These are phyloP conservation scores for Subacronicta megacephala DNA, from an alignment of 2,888 invertebrate genomes.

Conservation along the genomic window DNA sequence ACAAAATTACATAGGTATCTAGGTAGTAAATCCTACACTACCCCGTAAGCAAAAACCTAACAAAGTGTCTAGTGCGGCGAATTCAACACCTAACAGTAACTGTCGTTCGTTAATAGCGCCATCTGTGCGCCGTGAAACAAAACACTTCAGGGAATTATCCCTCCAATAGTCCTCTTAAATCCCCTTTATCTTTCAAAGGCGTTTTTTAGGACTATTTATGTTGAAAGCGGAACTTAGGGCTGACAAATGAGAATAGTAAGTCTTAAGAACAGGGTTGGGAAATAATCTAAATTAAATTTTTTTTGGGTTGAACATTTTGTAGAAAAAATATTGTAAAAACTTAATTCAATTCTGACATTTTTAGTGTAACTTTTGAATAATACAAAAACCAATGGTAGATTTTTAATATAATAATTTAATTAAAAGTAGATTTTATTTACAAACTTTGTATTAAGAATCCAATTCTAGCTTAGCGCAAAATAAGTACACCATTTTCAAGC, in stretches of 20 bases:
- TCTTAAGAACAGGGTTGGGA: too few relatives aligned
- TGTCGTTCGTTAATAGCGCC: conserved; percentile 28
- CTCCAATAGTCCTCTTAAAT: conserved; percentile 13
- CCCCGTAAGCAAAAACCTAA: conserved; percentile 29
- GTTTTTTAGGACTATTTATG: conserved; percentile 37
- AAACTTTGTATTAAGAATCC: neutral
- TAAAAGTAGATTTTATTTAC: too few relatives aligned
- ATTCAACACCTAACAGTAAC: conserved; percentile 19
- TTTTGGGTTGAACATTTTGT: too few relatives aligned
- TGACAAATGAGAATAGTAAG: neutral
- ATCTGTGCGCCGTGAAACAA: conserved; percentile 38
- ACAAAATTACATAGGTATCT: neutral
- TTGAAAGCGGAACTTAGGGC: conserved; percentile 21
- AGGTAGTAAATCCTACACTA: neutral
- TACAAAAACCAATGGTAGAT: too few relatives aligned
- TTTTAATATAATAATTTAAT: too few relatives aligned
- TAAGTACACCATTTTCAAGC: neutral
- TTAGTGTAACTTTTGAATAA: too few relatives aligned
- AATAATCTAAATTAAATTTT: too few relatives aligned
- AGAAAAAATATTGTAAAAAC: too few relatives aligned
- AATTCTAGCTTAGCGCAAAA: neutral
- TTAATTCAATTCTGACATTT: too few relatives aligned
- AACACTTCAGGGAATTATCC: conserved; percentile 47
- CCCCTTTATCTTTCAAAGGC: conserved; percentile 19
- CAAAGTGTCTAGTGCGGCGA: conserved; percentile 4